Evolutionary conservation across 2,888 invertebrate species (phyloP).

Genomic region (Rhimphoctona megacephalus): DNA sequence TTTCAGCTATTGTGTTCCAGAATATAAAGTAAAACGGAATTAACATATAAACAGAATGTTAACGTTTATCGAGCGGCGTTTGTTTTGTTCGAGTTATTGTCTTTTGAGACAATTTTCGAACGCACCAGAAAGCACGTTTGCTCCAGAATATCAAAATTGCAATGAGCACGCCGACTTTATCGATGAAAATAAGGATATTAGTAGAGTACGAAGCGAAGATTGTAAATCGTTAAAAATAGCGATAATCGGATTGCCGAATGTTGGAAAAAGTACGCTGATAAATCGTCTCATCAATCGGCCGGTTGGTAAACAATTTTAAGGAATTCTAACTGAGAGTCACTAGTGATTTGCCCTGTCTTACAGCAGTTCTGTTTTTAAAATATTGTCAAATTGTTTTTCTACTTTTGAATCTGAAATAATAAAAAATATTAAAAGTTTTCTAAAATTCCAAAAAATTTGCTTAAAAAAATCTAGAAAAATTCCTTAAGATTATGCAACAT

Average conservation of each 20-base stretch:
- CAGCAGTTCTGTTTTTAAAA: neutral
- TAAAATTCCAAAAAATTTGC: neutral
- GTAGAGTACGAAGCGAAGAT: slow-evolving; percentile 55
- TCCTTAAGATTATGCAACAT: no score
- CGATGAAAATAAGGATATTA: slow-evolving; percentile 46
- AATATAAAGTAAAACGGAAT: neutral
- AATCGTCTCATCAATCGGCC: slow-evolving; percentile 93
- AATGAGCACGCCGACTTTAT: slow-evolving; percentile 23
- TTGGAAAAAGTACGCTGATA: slow-evolving; percentile 97
- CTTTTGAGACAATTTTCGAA: slow-evolving; percentile 18
- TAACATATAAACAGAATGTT: slow-evolving; percentile 37
- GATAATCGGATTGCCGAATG: slow-evolving; percentile 97
- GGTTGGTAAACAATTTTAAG: slow-evolving; percentile 85
- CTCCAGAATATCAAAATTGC: slow-evolving; percentile 10
- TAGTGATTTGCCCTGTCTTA: neutral
- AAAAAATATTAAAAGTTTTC: neutral
- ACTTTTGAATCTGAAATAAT: neutral
- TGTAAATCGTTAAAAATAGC: slow-evolving; percentile 84
- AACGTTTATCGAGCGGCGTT: slow-evolving; percentile 37
- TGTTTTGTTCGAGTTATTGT: slow-evolving; percentile 24
- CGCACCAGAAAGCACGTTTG: slow-evolving; percentile 10
- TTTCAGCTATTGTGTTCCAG: neutral
- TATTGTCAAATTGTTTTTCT: neutral
- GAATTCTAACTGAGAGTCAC: slow-evolving; percentile 21
- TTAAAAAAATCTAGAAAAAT: no score